Evolutionary conservation across 2,797 vertebrate genomes (phyloP).

Genomic region (Ciconia nigra): DNA sequence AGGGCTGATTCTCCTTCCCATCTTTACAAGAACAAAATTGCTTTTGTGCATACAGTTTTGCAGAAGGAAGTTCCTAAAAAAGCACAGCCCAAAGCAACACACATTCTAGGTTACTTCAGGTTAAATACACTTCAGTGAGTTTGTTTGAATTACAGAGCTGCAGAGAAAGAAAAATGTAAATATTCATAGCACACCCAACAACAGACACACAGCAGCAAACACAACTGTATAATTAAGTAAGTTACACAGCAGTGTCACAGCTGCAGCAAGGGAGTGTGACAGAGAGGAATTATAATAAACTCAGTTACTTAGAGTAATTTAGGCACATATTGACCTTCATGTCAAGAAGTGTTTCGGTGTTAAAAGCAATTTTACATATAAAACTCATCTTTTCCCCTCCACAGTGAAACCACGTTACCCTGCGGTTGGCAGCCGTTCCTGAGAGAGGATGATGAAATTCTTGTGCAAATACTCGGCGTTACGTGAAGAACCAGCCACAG

Average conservation of each 20-base stretch:
- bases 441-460: conserved; percentile 5
- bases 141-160: not conserved
- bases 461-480: not conserved
- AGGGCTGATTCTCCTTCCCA: not conserved
- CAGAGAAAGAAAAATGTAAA: conserved; percentile 1
- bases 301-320: conserved; percentile 4
- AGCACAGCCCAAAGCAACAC: not conserved
- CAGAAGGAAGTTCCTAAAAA: not conserved
- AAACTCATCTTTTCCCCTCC: not conserved
- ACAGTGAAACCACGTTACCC: not conserved
- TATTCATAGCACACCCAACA: not conserved
- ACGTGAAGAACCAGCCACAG: not conserved
- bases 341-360: not conserved
- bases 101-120: not conserved
- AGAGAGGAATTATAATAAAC: conserved; percentile 25
- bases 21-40: not conserved
- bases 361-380: conserved; percentile 1
- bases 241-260: conserved; percentile 4
- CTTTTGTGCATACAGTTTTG: not conserved
- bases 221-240: conserved; percentile 27
- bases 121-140: conserved; percentile 9
- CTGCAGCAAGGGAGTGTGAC: not conserved
- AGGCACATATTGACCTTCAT: conserved; percentile 7
- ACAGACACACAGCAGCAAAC: not conserved
- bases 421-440: not conserved